Conservation (phyloP, 2,797 vertebrate species). For the Hozukius guyotensis region DNA sequence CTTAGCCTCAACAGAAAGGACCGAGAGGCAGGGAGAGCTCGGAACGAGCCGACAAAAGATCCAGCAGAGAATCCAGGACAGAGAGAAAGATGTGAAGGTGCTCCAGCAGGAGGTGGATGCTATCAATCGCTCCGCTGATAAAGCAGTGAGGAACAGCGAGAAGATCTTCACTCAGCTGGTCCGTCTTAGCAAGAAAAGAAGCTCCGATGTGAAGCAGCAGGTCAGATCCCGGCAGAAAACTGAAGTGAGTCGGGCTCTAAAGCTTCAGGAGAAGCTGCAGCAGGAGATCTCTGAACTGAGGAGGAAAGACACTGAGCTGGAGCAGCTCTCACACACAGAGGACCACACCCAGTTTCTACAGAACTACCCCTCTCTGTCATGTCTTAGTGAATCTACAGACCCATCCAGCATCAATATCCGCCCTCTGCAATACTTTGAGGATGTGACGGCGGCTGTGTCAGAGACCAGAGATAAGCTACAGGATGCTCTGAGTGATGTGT, state of each 20-base stretch:
- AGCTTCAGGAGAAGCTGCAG: conserved; percentile 13
- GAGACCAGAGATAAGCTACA: conserved; percentile 24
- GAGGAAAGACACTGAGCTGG: conserved; percentile 15
- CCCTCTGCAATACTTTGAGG: too few species aligned
- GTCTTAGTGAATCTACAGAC: too few species aligned
- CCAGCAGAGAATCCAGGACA: conserved; percentile 10
- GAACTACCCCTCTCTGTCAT: too few species aligned
- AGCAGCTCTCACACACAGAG: conserved; percentile 11
- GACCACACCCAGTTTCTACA: background rate
- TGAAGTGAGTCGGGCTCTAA: background rate
- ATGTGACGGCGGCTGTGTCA: background rate
- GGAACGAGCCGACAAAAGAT: conserved; percentile 1
- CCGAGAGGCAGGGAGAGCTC: background rate
- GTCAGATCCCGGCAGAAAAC: conserved; percentile 18
- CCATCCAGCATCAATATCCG: too few species aligned
- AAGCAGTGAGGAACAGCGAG: background rate
- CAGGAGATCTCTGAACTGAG: conserved; percentile 10
- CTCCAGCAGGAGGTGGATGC: conserved; percentile 2
- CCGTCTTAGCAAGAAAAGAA: background rate
- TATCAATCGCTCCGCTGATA: conserved; percentile 4
- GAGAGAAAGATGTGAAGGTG: background rate
- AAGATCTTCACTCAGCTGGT: background rate
- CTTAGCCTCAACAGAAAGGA: background rate
- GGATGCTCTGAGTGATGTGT: background rate
- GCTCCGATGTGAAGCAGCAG: conserved; percentile 14